Conservation (phyloP, 2,797 vertebrate genomes). For the Bradypodion ventrale region DNA sequence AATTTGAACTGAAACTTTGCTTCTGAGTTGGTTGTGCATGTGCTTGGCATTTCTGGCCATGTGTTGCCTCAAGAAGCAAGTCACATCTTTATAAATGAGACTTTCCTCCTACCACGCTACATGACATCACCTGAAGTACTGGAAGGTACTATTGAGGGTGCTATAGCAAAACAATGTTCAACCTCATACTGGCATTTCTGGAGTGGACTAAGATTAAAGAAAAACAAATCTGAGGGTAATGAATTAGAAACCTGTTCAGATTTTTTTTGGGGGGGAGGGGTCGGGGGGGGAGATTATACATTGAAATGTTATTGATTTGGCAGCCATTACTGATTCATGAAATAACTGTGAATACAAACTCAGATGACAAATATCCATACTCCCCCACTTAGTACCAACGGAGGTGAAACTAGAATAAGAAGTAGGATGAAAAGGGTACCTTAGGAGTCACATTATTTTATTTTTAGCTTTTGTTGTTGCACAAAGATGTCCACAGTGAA, state of each 20-base stretch:
- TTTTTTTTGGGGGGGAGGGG: background rate
- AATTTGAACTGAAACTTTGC: background rate
- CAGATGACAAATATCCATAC: background rate
- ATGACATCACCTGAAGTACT: too few species aligned
- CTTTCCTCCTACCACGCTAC: too few species aligned
- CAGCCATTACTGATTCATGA: conserved; percentile 9
- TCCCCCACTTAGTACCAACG: background rate
- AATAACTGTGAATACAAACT: background rate
- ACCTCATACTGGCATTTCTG: too few species aligned
- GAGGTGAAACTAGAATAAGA: background rate
- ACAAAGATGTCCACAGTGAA: background rate
- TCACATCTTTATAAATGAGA: too few species aligned
- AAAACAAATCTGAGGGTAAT: background rate
- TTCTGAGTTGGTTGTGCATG: background rate
- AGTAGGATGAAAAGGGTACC: background rate
- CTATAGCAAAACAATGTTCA: too few species aligned
- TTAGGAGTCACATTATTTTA: background rate
- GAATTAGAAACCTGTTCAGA: background rate
- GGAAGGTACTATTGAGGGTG: too few species aligned
- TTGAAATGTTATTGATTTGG: background rate
- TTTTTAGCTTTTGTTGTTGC: background rate
- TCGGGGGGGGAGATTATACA: background rate
- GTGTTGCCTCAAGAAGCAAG: too few species aligned
- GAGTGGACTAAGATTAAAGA: conserved; percentile 1
- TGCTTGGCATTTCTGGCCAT: too few species aligned